A percentile compares a stretch with the other conserved stretches of the same genome.
Evolutionary conservation across 2,113 vertebrate genomes (phyloP).

Genomic region (Neodon shergylaensis): DNA sequence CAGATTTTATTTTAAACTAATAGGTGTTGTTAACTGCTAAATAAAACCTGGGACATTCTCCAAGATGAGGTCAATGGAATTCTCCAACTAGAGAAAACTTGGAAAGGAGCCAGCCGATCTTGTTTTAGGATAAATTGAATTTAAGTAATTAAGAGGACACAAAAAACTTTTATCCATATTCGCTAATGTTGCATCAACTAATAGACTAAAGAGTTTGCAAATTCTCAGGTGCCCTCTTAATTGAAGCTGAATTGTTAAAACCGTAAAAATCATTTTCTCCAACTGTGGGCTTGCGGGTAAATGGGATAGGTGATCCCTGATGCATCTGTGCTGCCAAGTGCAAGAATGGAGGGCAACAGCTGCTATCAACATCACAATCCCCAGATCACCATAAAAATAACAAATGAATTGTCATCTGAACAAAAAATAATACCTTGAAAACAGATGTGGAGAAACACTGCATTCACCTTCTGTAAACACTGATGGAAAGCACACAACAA

Average conservation of each 20-base stretch:
- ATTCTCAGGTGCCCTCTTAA: conserved; percentile 84
- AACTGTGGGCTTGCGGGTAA: conserved; percentile 83
- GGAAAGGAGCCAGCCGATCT: conserved; percentile 66
- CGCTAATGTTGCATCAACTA: conserved; percentile 82
- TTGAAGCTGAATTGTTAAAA: conserved; percentile 83
- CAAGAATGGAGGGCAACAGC: conserved; percentile 82
- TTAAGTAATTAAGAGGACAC: conserved; percentile 84
- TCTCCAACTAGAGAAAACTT: conserved; percentile 53
- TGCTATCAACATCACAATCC: conserved; percentile 81
- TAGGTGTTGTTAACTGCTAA: conserved; percentile 27
- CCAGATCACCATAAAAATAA: conserved; percentile 83
- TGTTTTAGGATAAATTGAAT: conserved; percentile 75
- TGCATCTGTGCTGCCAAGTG: conserved; percentile 82
- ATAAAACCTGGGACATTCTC: conserved; percentile 27
- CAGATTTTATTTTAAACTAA: background rate
- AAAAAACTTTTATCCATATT: conserved; percentile 73
- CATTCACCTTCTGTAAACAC: conserved; percentile 71
- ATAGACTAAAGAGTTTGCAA: conserved; percentile 82
- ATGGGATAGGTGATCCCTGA: conserved; percentile 81
- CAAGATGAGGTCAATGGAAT: conserved; percentile 50
- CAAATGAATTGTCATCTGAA: conserved; percentile 83
- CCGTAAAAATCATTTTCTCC: conserved; percentile 81
- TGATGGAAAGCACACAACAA: background rate
- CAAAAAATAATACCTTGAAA: conserved; percentile 72
- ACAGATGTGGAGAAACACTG: conserved; percentile 54